Evolutionary conservation across 2,888 invertebrate genomes (phyloP).

Genomic region (Tetragnatha montana): DNA sequence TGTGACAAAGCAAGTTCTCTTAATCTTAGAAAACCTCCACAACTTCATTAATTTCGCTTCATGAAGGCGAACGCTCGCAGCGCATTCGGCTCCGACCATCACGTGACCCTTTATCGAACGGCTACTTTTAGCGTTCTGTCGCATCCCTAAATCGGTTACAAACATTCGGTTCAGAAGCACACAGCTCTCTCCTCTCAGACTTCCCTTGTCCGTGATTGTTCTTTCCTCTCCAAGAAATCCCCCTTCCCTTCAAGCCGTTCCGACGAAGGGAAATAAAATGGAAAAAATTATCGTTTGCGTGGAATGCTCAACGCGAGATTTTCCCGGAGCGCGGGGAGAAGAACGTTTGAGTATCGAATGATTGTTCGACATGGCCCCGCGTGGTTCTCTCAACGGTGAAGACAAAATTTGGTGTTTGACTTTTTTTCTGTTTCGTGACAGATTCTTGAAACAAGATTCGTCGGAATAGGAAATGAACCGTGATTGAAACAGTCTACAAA

Average conservation of each 20-base stretch:
- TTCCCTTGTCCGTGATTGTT: neutral
- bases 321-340: neutral
- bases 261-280: neutral
- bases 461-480: neutral
- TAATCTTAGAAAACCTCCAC: too few relatives aligned
- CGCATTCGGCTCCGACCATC: constrained; percentile 38
- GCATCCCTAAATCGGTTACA: constrained; percentile 60
- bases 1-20: too few relatives aligned
- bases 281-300: neutral
- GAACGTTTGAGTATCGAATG: neutral
- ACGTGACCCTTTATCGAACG: constrained; percentile 70
- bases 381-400: constrained; percentile 27
- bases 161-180: constrained; percentile 39
- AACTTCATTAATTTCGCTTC: neutral
- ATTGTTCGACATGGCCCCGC: constrained; percentile 22
- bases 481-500: neutral
- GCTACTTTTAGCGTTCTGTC: constrained; percentile 64
- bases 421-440: neutral
- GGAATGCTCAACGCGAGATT: neutral
- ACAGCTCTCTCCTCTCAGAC: neutral
- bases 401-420: neutral
- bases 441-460: neutral
- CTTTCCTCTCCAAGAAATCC: neutral
- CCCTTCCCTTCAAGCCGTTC: neutral
- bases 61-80: constrained; percentile 32